A percentile compares a stretch with the other conserved stretches of the same genome.
Conservation (phyloP, 1,140 invertebrate species). For the Araneus ventricosus region DNA sequence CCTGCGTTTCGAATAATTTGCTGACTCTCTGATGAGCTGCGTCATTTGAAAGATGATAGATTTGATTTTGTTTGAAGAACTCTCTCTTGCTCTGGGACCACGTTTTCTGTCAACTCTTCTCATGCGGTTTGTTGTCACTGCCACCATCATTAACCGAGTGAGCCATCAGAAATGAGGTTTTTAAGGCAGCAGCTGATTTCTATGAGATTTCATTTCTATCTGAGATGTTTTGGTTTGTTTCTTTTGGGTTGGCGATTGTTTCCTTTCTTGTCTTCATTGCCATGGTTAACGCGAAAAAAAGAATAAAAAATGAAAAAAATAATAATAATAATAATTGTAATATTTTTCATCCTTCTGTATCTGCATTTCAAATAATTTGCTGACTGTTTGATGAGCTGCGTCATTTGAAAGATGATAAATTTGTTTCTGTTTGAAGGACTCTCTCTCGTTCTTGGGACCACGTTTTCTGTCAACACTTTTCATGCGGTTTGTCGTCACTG, state of each 20-base stretch:
- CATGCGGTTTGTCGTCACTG: not conserved
- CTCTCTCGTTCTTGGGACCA: not conserved
- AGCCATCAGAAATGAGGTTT: too few relatives aligned
- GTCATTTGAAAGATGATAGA: slow-evolving; percentile 4
- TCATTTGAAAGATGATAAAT: not conserved
- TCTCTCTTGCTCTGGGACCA: not conserved
- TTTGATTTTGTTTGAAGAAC: not conserved
- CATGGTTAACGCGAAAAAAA: too few relatives aligned
- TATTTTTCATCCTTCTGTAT: not conserved
- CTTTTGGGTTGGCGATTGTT: not conserved
- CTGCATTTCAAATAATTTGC: slow-evolving; percentile 27
- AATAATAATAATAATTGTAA: too few relatives aligned
- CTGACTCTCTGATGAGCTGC: too few relatives aligned
- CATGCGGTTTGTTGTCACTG: not conserved
- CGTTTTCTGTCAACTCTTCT: slow-evolving; percentile 10
- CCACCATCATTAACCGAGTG: not conserved
- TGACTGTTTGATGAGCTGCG: not conserved
- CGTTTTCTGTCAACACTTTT: slow-evolving; percentile 7
- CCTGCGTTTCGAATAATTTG: too few relatives aligned
- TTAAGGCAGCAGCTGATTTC: too few relatives aligned
- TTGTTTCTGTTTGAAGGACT: not conserved
- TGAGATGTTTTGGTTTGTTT: not conserved
- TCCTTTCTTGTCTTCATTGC: not conserved
- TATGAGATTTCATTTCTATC: not conserved
- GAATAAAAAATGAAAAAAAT: too few relatives aligned